phyloP scores from a whole-genome alignment of 2,797 vertebrate species.

The Odontamblyopus lacepedii region DNA sequence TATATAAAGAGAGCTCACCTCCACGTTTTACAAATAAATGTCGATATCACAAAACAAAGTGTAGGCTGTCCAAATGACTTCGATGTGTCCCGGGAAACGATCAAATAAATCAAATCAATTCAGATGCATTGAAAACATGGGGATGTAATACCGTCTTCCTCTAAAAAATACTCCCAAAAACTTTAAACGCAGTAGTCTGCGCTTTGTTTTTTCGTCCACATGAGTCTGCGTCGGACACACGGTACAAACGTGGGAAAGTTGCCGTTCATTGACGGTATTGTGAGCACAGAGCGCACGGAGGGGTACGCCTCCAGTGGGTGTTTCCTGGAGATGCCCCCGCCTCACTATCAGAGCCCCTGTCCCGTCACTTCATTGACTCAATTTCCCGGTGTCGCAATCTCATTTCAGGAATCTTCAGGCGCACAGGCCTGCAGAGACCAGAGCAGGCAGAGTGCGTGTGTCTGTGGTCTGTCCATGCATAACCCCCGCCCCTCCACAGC shows the following conservation, averaged over 20 bases:
- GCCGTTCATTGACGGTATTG: constrained; percentile 8
- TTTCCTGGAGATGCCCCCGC: constrained; percentile 12
- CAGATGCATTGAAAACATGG: neutral
- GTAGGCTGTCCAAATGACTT: neutral
- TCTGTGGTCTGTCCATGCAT: neutral
- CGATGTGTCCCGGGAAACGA: neutral
- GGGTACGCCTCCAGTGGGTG: constrained; percentile 43
- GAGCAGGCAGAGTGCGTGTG: neutral
- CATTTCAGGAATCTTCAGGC: neutral
- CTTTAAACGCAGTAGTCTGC: neutral
- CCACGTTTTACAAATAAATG: neutral
- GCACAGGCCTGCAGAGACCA: neutral
- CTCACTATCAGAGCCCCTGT: neutral
- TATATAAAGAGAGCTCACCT: neutral
- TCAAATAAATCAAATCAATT: neutral
- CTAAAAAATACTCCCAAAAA: too few species aligned
- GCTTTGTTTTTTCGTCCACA: neutral
- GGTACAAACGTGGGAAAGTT: constrained; percentile 30
- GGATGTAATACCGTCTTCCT: neutral
- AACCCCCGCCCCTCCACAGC: neutral
- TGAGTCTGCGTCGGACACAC: neutral
- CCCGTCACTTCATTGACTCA: constrained; percentile 23
- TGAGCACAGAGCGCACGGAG: neutral
- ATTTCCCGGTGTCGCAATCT: constrained; percentile 20
- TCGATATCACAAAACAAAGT: neutral